Percentiles rank a stretch among this genome's conserved stretches.
These are phyloP conservation scores for Phalera bucephala DNA, from an alignment of 2,888 invertebrate species.

Conservation along the genomic window DNA sequence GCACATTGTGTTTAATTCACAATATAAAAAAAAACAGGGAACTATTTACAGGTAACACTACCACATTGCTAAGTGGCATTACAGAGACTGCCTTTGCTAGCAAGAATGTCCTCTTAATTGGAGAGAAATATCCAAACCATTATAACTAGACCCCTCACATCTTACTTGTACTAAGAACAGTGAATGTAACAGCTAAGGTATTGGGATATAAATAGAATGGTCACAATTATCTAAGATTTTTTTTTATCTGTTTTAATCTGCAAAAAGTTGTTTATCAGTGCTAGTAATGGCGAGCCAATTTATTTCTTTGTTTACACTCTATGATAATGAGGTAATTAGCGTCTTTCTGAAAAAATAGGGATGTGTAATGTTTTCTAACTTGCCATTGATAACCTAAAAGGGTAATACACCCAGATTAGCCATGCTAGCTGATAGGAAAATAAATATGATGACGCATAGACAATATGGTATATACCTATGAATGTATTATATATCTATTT, in stretches of 20 bases:
- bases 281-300: slow-evolving; percentile 49
- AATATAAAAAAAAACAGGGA: slow-evolving; percentile 3
- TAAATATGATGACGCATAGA: too few relatives aligned
- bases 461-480: too few relatives aligned
- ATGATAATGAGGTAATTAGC: slow-evolving; percentile 30
- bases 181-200: neutral
- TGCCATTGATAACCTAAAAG: too few relatives aligned
- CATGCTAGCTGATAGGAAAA: too few relatives aligned
- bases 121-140: slow-evolving; percentile 32
- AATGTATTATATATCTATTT: too few relatives aligned
- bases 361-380: too few relatives aligned
- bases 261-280: slow-evolving; percentile 48
- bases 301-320: slow-evolving; percentile 50
- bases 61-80: slow-evolving; percentile 20
- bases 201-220: slow-evolving; percentile 28
- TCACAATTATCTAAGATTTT: slow-evolving; percentile 30
- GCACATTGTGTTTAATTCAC: slow-evolving; percentile 4
- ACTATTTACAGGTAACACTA: neutral
- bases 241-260: slow-evolving; percentile 62
- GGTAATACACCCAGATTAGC: too few relatives aligned
- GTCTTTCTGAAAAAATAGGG: slow-evolving; percentile 4
- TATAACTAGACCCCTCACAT: slow-evolving; percentile 22
- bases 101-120: slow-evolving; percentile 27
- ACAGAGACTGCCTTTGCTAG: slow-evolving; percentile 26
- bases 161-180: slow-evolving; percentile 8